Conservation (phyloP, 2,113 vertebrate species). For the Tautogolabrus adspersus region DNA sequence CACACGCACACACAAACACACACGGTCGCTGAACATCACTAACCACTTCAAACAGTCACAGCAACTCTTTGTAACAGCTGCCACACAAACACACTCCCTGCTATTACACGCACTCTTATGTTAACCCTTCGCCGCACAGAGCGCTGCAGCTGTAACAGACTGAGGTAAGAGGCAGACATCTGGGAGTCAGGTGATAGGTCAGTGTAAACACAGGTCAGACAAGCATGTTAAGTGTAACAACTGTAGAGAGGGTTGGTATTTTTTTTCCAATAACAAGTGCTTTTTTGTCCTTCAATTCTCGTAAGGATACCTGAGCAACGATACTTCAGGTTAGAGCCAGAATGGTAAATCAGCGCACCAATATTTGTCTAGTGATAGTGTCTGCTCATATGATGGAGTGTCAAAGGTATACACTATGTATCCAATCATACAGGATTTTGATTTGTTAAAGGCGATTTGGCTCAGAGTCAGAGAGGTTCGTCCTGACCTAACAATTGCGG, state of each 20-base stretch:
- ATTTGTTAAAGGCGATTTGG: no score
- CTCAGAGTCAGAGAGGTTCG: no score
- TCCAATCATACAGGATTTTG: no score
- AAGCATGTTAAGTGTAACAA: conserved; percentile 17
- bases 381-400: neutral
- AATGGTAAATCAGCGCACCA: no score
- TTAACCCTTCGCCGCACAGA: conserved; percentile 38
- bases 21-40: conserved; percentile 16
- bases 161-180: conserved; percentile 42
- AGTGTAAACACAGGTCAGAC: conserved; percentile 28
- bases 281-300: conserved; percentile 1
- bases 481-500: neutral
- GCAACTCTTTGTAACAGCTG: conserved; percentile 45
- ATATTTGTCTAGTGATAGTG: no score
- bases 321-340: neutral
- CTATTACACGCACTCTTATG: conserved; percentile 36
- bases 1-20: conserved; percentile 10
- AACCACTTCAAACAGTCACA: conserved; percentile 52
- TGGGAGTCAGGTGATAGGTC: conserved; percentile 48
- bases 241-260: conserved; percentile 18
- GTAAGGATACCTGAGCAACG: no score
- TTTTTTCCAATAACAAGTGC: conserved; percentile 32
- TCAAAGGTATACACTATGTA: no score
- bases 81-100: conserved; percentile 15
- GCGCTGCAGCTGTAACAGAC: conserved; percentile 19